phyloP scores from a whole-genome alignment of 2,113 vertebrate species.

The Callaeas wilsoni region DNA sequence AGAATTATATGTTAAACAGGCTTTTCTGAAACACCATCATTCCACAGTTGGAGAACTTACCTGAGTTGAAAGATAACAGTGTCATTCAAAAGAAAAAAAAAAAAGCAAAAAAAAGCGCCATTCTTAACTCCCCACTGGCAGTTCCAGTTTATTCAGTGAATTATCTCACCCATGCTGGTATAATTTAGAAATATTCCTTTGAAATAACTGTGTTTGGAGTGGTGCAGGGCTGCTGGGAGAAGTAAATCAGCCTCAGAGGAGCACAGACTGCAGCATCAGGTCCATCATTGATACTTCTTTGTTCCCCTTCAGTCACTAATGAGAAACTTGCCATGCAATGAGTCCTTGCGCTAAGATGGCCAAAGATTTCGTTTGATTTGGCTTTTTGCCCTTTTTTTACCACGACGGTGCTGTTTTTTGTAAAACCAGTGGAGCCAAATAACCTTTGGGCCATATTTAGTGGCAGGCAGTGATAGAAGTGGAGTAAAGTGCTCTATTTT shows the following conservation, averaged over 20 bases:
- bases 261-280: background rate
- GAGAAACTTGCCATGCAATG: background rate
- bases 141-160: constrained; percentile 9
- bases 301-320: background rate
- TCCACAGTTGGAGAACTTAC: background rate
- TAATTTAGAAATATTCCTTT: background rate
- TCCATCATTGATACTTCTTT: background rate
- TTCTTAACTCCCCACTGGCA: background rate
- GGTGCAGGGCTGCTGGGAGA: background rate
- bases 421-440: background rate
- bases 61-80: background rate
- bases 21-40: background rate
- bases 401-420: background rate
- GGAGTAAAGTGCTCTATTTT: background rate
- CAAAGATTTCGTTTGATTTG: background rate
- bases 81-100: background rate
- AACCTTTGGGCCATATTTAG: background rate
- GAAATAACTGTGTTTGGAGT: background rate
- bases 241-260: background rate
- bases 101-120: background rate
- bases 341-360: background rate
- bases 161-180: constrained; percentile 6
- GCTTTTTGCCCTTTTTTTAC: background rate
- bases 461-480: background rate
- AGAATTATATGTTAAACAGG: background rate